Evolutionary conservation across 2,888 invertebrate species (phyloP).

Genomic region (Drosophila kambysellisi): DNA sequence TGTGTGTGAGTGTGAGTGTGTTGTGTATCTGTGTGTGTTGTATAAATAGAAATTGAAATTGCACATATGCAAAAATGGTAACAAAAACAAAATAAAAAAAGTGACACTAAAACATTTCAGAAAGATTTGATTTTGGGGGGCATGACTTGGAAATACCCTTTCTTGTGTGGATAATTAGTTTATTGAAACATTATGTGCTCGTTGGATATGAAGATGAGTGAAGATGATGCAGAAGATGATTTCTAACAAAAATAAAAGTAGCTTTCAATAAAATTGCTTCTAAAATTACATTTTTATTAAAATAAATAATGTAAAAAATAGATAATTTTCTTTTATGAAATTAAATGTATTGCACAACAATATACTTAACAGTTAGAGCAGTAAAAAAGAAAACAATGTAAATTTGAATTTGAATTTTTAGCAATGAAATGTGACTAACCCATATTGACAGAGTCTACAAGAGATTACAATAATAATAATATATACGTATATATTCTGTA

Average conservation of each 20-base stretch:
- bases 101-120: slow-evolving; percentile 31
- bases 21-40: slow-evolving; percentile 9
- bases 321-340: background rate
- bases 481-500: slow-evolving; percentile 12
- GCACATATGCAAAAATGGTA: slow-evolving; percentile 50
- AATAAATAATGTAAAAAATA: background rate
- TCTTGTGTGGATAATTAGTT: background rate
- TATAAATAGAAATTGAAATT: slow-evolving; percentile 54
- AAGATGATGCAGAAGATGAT: background rate
- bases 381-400: background rate
- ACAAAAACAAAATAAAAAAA: slow-evolving; percentile 6
- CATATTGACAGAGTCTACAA: slow-evolving; percentile 10
- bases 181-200: background rate
- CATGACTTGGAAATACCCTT: slow-evolving; percentile 5
- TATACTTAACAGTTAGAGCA: background rate
- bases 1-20: background rate
- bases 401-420: background rate
- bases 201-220: background rate
- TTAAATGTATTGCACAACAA: background rate
- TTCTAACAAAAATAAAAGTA: background rate
- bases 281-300: background rate
- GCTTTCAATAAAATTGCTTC: background rate
- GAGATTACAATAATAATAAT: slow-evolving; percentile 49
- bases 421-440: background rate
- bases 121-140: background rate